A percentile compares a stretch with the other conserved stretches of the same genome.
These are phyloP conservation scores for Phalanger gymnotis DNA, from an alignment of 2,797 vertebrate genomes.

Conservation along the genomic window DNA sequence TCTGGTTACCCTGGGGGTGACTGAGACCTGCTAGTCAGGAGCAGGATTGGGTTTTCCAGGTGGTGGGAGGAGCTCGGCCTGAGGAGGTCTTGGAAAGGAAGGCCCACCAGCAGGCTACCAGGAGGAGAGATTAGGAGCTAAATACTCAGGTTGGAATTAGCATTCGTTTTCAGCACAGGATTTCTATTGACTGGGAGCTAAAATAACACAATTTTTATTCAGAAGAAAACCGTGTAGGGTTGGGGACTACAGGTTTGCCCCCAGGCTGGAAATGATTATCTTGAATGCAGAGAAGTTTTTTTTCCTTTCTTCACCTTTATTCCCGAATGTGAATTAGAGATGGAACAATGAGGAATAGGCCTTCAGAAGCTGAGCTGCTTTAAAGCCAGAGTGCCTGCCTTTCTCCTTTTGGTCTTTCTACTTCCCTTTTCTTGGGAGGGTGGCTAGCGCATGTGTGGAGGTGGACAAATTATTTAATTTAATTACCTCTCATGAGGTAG, in stretches of 20 bases:
- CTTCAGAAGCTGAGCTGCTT: neutral
- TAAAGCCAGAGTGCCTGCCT: neutral
- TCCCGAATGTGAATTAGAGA: neutral
- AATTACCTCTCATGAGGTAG: fast-evolving
- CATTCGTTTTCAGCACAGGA: conserved; percentile 39
- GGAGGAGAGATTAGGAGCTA: conserved; percentile 18
- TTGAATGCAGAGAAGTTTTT: neutral
- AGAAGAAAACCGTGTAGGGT: conserved; percentile 9
- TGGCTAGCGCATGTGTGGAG: neutral
- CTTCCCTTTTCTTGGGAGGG: neutral
- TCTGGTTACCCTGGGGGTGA: conserved; percentile 33
- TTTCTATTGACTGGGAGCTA: conserved; percentile 55
- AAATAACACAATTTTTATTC: conserved; percentile 39
- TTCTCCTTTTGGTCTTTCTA: neutral
- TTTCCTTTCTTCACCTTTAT: neutral
- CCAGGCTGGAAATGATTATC: conserved; percentile 45
- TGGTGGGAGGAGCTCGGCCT: neutral
- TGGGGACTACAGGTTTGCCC: neutral
- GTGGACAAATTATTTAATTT: no score
- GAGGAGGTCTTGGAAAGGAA: conserved; percentile 34
- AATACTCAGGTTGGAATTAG: conserved; percentile 38
- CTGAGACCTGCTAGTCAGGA: conserved; percentile 40
- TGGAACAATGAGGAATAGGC: neutral
- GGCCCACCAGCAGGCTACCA: conserved; percentile 3
- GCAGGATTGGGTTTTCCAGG: conserved; percentile 16